Evolutionary conservation across 1,140 invertebrate species (phyloP).

Genomic region (Lineus longissimus): DNA sequence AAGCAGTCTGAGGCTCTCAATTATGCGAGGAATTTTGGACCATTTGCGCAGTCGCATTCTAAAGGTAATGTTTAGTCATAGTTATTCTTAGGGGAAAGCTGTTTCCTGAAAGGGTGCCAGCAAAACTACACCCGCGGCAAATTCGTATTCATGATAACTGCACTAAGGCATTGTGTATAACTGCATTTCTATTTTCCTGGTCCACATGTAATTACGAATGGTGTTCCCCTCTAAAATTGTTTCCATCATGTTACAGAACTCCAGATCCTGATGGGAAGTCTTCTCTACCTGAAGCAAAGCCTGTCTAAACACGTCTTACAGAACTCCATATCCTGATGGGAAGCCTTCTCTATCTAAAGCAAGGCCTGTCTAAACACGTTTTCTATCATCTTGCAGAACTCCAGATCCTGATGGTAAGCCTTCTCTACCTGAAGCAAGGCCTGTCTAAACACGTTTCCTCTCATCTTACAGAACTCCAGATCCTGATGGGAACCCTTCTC

Average conservation of each 20-base stretch:
- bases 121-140: background rate
- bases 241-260: slow-evolving; percentile 61
- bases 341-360: slow-evolving; percentile 74
- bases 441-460: too few species aligned
- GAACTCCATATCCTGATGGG: slow-evolving; percentile 88
- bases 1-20: slow-evolving; percentile 73
- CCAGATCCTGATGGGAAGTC: slow-evolving; percentile 82
- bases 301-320: too few species aligned
- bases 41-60: slow-evolving; percentile 75
- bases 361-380: too few species aligned
- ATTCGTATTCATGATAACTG: too few species aligned
- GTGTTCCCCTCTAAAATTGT: background rate
- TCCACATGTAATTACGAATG: background rate
- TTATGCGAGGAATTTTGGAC: slow-evolving; percentile 84
- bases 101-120: background rate
- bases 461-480: too few species aligned
- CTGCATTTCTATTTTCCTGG: too few species aligned
- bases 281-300: slow-evolving; percentile 76
- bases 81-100: background rate
- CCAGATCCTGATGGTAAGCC: slow-evolving; percentile 82
- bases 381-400: slow-evolving; percentile 61
- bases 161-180: too few species aligned
- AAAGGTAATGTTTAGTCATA: slow-evolving; percentile 61
- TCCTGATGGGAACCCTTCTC: too few species aligned
- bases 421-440: slow-evolving; percentile 78